Conservation (phyloP, 1,140 invertebrate genomes). For the Plectrocnemia conspersa region DNA sequence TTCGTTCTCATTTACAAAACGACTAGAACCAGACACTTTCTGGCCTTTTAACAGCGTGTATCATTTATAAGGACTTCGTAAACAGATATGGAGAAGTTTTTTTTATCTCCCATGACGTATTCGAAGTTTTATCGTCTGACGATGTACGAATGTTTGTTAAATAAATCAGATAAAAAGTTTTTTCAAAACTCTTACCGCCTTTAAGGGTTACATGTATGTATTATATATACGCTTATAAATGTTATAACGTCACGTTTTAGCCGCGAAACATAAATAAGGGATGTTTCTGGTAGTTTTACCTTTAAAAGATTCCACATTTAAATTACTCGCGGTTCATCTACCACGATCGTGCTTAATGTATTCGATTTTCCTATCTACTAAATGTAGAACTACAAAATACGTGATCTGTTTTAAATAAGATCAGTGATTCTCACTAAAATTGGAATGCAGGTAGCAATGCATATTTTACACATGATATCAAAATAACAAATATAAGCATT, state of each 20-base stretch:
- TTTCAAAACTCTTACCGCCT: too few species aligned
- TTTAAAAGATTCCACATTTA: not conserved
- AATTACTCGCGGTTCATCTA: constrained; percentile 1
- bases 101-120: constrained; percentile 20
- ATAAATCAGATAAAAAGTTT: constrained; percentile 21
- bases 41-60: not conserved
- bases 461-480: too few species aligned
- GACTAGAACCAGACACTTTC: too few species aligned
- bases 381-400: not conserved
- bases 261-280: constrained; percentile 4
- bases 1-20: too few species aligned
- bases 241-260: not conserved
- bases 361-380: not conserved
- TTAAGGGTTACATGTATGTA: too few species aligned
- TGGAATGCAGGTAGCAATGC: too few species aligned
- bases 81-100: constrained; percentile 15
- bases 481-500: too few species aligned
- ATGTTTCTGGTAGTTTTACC: not conserved
- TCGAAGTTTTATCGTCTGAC: constrained; percentile 27
- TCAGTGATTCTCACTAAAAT: too few species aligned
- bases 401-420: too few species aligned
- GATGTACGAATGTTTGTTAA: constrained; percentile 29
- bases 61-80: constrained; percentile 10
- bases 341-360: not conserved
- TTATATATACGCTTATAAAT: too few species aligned